Evolutionary conservation across 2,797 vertebrate genomes (phyloP), one percentile per base, ranked within the genome.

Genomic region (Valencia hispanica): DNA sequence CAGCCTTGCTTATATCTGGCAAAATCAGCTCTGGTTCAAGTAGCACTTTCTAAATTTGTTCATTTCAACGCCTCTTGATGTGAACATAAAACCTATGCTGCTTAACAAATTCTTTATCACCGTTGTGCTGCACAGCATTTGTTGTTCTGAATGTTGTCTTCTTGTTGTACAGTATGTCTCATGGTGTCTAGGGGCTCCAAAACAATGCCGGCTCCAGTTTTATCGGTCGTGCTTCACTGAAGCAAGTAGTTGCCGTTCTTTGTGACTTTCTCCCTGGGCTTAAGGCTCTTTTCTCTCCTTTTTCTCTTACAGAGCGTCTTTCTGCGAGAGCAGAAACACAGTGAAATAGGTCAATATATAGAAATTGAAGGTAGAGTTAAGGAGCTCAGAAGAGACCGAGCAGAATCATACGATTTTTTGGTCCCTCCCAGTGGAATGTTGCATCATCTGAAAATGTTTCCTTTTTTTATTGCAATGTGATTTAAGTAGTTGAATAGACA

Each of bases 231-330:
- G 94, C 90, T 93, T 89, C 94, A 95, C 80, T 93, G 95, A 91
- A 94, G 91, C 94, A 93, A 90, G 85, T 93, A 94, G 94, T 95
- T 95, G 91, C 88, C 65, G 77, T 93, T 93, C 90, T 93, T 91
- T 93, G 91, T 93, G 91, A 87, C 90, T 88, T 80, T 74, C 78
- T 85, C 72, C 84, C 71, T 82, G 80, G 59, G 88, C 88, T 89
- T 79, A 80, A 73, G 86, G 86, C 81, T 85, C 78, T 76, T 75
- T 72, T 85, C 68, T 47, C 15, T 36, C 80, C 20, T 73, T 75
- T 72, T 74, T 77, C 79, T 81, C 73, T 70, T 59, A 2, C 0
- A 65, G 70, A 80, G 80, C 75, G 39, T 86, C 87, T 12, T 63
- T 72, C 77, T 57, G 68, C 17, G 69, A 27, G 65, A 81, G 68